Evolutionary conservation across 2,113 vertebrate genomes (phyloP).

Genomic region (Diadophis punctatus): DNA sequence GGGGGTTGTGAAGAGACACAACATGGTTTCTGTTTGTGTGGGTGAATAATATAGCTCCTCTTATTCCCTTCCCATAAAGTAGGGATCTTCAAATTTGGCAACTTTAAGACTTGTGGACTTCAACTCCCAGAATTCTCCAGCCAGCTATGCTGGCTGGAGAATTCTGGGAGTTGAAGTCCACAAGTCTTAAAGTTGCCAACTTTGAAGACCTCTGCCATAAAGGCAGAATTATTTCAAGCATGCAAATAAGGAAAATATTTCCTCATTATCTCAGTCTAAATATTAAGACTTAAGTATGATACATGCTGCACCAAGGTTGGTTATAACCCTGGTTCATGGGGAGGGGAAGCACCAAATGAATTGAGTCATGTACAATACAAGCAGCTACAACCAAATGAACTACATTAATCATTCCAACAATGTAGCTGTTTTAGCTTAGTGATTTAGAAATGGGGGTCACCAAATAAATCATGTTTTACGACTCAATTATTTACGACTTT

Average conservation of each 20-base stretch:
- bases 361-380: neutral
- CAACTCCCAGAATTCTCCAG: too few relatives aligned
- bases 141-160: too few relatives aligned
- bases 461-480: neutral
- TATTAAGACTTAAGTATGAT: neutral
- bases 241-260: neutral
- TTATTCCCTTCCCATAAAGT: neutral
- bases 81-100: too few relatives aligned
- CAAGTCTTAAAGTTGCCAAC: too few relatives aligned
- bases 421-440: neutral
- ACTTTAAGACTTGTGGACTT: too few relatives aligned
- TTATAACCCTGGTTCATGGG: neutral
- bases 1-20: neutral
- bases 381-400: neutral
- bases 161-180: too few relatives aligned
- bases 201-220: too few relatives aligned
- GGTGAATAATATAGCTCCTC: neutral
- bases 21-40: neutral
- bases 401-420: neutral
- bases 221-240: neutral
- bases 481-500: neutral
- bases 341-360: neutral
- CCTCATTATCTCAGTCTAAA: neutral
- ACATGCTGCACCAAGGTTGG: neutral
- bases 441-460: neutral